These are phyloP conservation scores for Dicranocentrus wangi DNA, from an alignment of 2,888 invertebrate genomes.

Conservation along the genomic window DNA sequence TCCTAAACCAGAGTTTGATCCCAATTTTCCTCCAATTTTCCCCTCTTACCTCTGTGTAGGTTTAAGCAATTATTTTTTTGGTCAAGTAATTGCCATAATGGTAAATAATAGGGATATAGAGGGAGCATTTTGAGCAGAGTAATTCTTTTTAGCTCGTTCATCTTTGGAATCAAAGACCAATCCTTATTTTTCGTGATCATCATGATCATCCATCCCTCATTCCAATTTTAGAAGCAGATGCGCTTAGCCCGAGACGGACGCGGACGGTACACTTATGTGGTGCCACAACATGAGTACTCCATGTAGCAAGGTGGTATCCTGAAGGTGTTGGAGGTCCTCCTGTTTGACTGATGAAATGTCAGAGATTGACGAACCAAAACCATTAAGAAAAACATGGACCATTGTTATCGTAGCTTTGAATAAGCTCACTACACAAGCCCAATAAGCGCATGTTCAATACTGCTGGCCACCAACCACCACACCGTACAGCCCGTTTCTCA, in stretches of 20 bases:
- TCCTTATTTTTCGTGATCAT: conserved; percentile 24
- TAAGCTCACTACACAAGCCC: no score
- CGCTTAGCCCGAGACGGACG: no score
- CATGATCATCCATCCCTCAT: conserved; percentile 37
- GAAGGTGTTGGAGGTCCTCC: conserved; percentile 71
- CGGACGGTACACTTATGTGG: no score
- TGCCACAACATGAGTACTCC: no score
- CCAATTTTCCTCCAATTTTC: conserved; percentile 21
- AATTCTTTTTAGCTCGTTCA: conserved; percentile 33
- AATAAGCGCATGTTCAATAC: no score
- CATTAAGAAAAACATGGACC: conserved; percentile 39
- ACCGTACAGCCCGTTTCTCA: conserved; percentile 2
- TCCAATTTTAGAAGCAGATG: conserved; percentile 44
- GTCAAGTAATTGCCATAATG: conserved; percentile 53
- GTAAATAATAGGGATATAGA: conserved; percentile 27
- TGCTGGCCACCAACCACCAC: neutral
- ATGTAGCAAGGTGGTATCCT: no score
- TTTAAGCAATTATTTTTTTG: conserved; percentile 61
- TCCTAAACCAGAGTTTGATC: no score
- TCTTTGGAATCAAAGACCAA: conserved; percentile 45
- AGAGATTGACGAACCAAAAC: conserved; percentile 61
- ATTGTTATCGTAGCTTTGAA: conserved; percentile 27
- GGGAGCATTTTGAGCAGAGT: neutral
- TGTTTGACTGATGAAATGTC: conserved; percentile 72
- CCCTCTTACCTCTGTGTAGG: conserved; percentile 33